Conservation (phyloP, 2,797 vertebrate species). For the Fistularia tabacaria region DNA sequence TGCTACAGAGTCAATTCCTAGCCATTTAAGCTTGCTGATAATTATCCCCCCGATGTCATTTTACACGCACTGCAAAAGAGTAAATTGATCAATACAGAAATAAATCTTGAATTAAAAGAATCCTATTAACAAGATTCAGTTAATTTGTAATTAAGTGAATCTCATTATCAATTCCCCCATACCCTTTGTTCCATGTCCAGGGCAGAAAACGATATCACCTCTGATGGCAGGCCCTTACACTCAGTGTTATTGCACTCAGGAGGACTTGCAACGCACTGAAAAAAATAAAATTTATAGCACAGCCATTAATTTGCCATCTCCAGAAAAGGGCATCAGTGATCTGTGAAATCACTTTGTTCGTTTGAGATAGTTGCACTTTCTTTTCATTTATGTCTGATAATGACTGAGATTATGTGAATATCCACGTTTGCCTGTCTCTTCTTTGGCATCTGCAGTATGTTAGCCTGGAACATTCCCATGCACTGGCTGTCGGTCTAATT, state of each 20-base stretch:
- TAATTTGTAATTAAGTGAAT: slow-evolving; percentile 74
- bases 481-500: slow-evolving; percentile 72
- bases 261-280: slow-evolving; percentile 60
- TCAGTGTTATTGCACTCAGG: slow-evolving; percentile 70
- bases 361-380: slow-evolving; percentile 81
- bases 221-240: slow-evolving; percentile 58
- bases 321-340: slow-evolving; percentile 80
- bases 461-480: slow-evolving; percentile 69
- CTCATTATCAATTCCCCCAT: slow-evolving; percentile 60
- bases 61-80: slow-evolving; percentile 53
- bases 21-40: slow-evolving; percentile 56
- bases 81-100: slow-evolving; percentile 66
- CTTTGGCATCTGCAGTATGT: slow-evolving; percentile 67
- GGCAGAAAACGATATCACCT: slow-evolving; percentile 60
- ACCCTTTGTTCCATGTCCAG: slow-evolving; percentile 51
- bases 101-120: slow-evolving; percentile 72
- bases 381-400: slow-evolving; percentile 82
- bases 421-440: slow-evolving; percentile 60
- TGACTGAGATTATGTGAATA: slow-evolving; percentile 79
- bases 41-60: slow-evolving; percentile 60
- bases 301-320: slow-evolving; percentile 80
- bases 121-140: slow-evolving; percentile 70
- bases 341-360: slow-evolving; percentile 85
- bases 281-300: slow-evolving; percentile 69
- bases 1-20: slow-evolving; percentile 44